phyloP scores from a whole-genome alignment of 2,113 vertebrate genomes.

The human (Homo sapiens) region GRCh38 chr6:110851501-110852000 shows the following conservation, averaged over 20 bases:
- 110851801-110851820: neutral
- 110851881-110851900: slow-evolving; percentile 1
- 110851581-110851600: neutral
- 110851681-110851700: neutral
- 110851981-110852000: neutral
- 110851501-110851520: neutral
- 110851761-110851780: too few species aligned
- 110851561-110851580: neutral
- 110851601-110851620: neutral
- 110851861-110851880: neutral
- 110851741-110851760: too few species aligned
- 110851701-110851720: neutral
- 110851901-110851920: neutral
- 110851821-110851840: neutral
- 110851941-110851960: neutral
- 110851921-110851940: neutral
- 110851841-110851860: neutral
- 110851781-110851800: neutral
- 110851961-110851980: neutral
- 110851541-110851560: neutral
- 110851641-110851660: neutral
- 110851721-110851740: neutral
- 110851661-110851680: neutral
- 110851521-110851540: too few species aligned
- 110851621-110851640: neutral